These are phyloP conservation scores for Punctoribates punctum DNA, from an alignment of 2,888 invertebrate genomes.

Conservation along the genomic window DNA sequence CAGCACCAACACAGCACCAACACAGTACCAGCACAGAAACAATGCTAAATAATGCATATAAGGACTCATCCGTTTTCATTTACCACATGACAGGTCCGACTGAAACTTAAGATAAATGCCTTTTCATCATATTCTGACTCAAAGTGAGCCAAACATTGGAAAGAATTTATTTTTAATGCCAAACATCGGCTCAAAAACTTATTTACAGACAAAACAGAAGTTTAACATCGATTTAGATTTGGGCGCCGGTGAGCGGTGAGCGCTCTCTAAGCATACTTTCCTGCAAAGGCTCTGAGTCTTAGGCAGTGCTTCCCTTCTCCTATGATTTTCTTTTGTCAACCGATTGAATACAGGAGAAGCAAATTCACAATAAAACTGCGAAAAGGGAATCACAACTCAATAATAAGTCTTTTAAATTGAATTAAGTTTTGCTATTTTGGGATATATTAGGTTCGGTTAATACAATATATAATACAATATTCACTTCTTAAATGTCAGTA, in stretches of 20 bases:
- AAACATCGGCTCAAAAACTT: background rate
- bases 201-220: background rate
- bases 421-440: conserved; percentile 27
- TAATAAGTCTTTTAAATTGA: conserved; percentile 7
- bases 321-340: background rate
- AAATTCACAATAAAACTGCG: background rate
- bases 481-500: background rate
- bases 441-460: conserved; percentile 11
- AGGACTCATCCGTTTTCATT: conserved; percentile 28
- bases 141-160: background rate
- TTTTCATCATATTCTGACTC: conserved; percentile 27
- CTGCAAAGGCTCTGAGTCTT: background rate
- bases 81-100: conserved; percentile 6
- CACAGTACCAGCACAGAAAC: background rate
- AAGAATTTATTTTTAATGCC: background rate
- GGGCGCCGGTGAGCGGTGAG: background rate
- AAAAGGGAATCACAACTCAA: background rate
- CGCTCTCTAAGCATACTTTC: background rate
- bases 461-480: conserved; percentile 2
- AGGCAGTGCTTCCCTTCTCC: background rate
- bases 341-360: background rate
- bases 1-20: background rate
- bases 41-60: conserved; percentile 35
- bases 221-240: background rate
- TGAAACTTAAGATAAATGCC: conserved; percentile 4